Conservation (phyloP, 2,888 invertebrate species). For the Leptopterna dolabrata region DNA sequence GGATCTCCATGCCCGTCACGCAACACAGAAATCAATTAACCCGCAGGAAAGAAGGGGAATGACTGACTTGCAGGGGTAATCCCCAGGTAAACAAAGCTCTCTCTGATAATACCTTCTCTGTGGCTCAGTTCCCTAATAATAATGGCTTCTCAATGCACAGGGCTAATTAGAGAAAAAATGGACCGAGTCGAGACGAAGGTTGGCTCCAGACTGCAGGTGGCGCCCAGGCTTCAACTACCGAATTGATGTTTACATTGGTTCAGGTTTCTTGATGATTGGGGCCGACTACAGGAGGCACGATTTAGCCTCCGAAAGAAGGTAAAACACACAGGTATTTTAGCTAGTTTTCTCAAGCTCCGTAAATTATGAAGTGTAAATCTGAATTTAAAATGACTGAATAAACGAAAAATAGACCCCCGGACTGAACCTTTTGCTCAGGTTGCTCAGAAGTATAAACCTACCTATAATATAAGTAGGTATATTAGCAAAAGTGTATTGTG, state of each 20-base stretch:
- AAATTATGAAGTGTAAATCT: too few species aligned
- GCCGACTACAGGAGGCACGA: background rate
- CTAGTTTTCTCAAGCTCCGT: too few species aligned
- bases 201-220: conserved; percentile 11
- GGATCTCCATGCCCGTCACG: background rate
- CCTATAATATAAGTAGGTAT: too few species aligned
- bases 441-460: too few species aligned
- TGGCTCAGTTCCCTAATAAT: background rate
- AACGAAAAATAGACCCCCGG: too few species aligned
- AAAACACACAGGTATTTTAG: too few species aligned
- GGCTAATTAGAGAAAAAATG: background rate
- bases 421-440: too few species aligned
- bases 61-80: background rate
- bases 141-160: conserved; percentile 1
- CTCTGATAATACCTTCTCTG: background rate
- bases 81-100: conserved; percentile 1
- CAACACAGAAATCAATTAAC: background rate
- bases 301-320: background rate
- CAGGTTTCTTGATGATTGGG: background rate
- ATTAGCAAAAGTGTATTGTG: too few species aligned
- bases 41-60: background rate
- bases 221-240: background rate
- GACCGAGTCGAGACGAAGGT: background rate
- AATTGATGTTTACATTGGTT: conserved; percentile 7
- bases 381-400: too few species aligned